A percentile compares a stretch with the other conserved stretches of the same genome.
These are phyloP conservation scores for Dryoscopus gambensis DNA, from an alignment of 2,113 vertebrate genomes.

Conservation along the genomic window DNA sequence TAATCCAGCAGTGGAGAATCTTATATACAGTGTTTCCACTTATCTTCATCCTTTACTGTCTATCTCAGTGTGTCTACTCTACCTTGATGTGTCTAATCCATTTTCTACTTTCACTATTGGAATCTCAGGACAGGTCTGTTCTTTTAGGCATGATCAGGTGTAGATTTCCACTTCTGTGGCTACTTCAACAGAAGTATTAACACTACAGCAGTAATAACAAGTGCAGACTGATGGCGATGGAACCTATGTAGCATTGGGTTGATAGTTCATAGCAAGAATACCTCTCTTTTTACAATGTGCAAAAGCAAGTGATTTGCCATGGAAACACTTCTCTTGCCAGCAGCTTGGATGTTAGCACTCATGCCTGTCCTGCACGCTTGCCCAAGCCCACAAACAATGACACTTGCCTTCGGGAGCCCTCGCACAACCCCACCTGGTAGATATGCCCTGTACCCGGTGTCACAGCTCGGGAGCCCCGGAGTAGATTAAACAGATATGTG, in stretches of 20 bases:
- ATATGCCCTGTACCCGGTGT: accelerated
- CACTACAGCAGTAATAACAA: neutral
- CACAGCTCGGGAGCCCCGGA: neutral
- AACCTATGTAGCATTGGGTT: accelerated
- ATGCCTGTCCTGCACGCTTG: neutral
- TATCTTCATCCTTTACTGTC: neutral
- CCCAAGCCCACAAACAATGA: neutral
- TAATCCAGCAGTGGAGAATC: neutral
- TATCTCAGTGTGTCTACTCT: neutral
- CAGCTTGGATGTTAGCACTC: neutral
- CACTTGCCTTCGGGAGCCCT: accelerated
- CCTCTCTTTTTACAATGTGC: neutral
- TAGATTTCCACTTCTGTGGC: neutral
- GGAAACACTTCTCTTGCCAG: neutral
- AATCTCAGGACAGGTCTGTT: neutral
- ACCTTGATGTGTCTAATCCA: neutral
- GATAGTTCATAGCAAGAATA: neutral
- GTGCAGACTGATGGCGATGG: neutral
- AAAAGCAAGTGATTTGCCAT: neutral
- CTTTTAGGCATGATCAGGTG: neutral
- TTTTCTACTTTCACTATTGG: neutral
- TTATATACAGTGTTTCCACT: neutral
- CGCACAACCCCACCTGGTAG: accelerated
- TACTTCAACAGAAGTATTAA: neutral
- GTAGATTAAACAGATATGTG: neutral